Evolutionary conservation across 2,888 invertebrate genomes (phyloP), one percentile per base, ranked within the genome.

Genomic region (Rhamnusium bicolor): DNA sequence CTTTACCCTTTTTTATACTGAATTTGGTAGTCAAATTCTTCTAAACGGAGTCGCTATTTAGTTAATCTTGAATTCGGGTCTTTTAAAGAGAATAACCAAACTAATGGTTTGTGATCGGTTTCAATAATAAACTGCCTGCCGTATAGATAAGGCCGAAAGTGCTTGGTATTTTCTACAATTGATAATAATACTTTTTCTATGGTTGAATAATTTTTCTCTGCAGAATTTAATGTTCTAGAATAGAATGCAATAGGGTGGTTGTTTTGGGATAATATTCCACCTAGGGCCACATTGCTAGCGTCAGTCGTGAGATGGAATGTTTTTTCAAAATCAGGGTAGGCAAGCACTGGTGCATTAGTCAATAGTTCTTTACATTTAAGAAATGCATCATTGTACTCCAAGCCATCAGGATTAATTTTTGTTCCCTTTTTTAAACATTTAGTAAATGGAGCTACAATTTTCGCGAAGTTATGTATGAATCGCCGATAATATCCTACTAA

Each of bases 241-340:
- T n/a, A n/a, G n/a, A n/a, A n/a, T n/a, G n/a, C n/a, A n/a, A n/a
- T n/a, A n/a, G n/a, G n/a, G n/a, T n/a, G n/a, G n/a, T n/a, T n/a
- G n/a, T n/a, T 71, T 75, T 80, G 79, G 5, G 74, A 77, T 19
- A 81, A 61, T 3, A 81, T 78, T 12, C 72, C 65, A n/a, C 76
- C 78, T 46, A 77, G 61, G 3, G 81, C 79, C 10, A 77, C 27
- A 56, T 75, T 77, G 27, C 69, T 70, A 8, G 78, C 80, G 54
- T 79, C 81, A 0, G 77, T 81, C 1, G 80, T 80, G 19, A 81
- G 12, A 40, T 68, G 61, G 54, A 80, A 80, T 18, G 72, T 67
- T 69, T 75, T 71, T 40, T 69, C 32, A 60, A 81, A 80, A 65
- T 81, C 77, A 8, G 79, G 79, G 32, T 79, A 80, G 24, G 61